Percentiles rank a stretch among this genome's conserved stretches.
Evolutionary conservation across 2,113 vertebrate species (phyloP).

Genomic region (Nyctibius bracteatus): DNA sequence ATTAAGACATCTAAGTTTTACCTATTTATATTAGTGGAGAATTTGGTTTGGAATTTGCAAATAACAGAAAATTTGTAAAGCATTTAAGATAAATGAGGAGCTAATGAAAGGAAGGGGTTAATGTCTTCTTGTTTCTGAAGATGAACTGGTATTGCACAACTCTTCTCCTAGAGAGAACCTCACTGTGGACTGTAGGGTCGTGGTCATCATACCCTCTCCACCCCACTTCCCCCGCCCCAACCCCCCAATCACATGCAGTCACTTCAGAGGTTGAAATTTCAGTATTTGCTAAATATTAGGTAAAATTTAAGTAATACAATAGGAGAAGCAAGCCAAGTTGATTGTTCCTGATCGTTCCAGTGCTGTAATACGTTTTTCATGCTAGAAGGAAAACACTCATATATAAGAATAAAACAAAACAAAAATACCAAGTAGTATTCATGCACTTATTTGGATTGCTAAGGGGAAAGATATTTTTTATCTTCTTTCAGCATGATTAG

Average conservation of each 20-base stretch:
- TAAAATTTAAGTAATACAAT: background rate
- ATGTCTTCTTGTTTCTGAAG: background rate
- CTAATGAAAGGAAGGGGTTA: background rate
- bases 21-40: background rate
- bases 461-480: background rate
- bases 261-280: background rate
- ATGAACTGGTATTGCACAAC: background rate
- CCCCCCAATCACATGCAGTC: background rate
- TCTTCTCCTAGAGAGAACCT: background rate
- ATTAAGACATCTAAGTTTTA: background rate
- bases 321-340: background rate
- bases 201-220: background rate
- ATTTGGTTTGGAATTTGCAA: background rate
- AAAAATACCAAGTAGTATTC: background rate
- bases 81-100: background rate
- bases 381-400: background rate
- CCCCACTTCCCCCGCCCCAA: rapidly evolving
- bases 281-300: background rate
- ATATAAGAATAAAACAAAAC: background rate
- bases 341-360: background rate
- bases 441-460: background rate
- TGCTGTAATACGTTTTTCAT: background rate
- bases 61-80: background rate
- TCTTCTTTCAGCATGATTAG: background rate
- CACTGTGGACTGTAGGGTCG: background rate